Evolutionary conservation across 2,888 invertebrate genomes (phyloP).

Genomic region (Girardia tigrina): DNA sequence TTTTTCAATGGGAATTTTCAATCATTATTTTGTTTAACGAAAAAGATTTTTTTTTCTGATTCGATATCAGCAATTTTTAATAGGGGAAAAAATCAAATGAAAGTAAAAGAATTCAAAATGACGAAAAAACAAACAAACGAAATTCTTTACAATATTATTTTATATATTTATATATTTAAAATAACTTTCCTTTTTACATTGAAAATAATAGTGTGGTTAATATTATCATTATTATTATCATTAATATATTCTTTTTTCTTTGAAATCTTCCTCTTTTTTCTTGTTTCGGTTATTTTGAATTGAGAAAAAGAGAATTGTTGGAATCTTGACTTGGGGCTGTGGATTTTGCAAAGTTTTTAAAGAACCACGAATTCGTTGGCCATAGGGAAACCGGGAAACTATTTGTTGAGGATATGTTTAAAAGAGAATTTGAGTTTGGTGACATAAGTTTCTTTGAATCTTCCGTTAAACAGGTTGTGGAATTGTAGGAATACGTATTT

Average conservation of each 20-base stretch:
- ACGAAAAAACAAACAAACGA: no score
- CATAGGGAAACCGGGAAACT: not conserved
- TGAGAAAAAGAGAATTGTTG: not conserved
- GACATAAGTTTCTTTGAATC: not conserved
- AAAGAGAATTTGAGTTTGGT: not conserved
- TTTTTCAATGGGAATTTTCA: no score
- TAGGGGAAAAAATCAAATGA: no score
- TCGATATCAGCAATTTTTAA: no score
- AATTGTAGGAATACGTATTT: conserved; percentile 9
- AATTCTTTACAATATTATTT: no score
- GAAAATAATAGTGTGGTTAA: not conserved
- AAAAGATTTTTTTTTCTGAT: no score
- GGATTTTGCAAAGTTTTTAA: conserved; percentile 2
- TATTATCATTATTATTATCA: not conserved
- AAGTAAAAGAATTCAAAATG: no score
- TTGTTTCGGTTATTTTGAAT: not conserved
- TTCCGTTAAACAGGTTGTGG: not conserved
- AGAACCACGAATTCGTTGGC: conserved; percentile 1
- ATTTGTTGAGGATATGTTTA: conserved; percentile 5
- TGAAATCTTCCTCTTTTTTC: not conserved
- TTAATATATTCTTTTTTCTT: not conserved
- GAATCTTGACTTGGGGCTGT: not conserved
- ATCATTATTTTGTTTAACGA: no score
- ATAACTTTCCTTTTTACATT: not conserved
- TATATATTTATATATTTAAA: no score